phyloP scores from a whole-genome alignment of 2,888 invertebrate species.

The Timema podura region DNA sequence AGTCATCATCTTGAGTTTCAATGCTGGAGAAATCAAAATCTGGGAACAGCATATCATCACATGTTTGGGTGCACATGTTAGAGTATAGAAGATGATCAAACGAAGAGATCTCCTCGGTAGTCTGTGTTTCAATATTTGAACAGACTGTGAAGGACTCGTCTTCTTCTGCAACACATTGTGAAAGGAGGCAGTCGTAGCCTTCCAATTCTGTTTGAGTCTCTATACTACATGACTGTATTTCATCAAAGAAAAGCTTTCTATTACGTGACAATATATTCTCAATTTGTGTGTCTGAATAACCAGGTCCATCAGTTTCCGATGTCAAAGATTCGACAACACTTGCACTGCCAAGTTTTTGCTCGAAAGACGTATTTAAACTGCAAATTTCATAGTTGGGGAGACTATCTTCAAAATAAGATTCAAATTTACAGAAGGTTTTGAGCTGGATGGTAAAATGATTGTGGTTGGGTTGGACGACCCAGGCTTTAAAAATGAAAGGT shows the following conservation, averaged over 20 bases:
- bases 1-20: constrained; percentile 58
- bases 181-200: constrained; percentile 26
- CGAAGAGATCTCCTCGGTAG: constrained; percentile 44
- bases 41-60: constrained; percentile 51
- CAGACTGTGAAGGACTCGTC: constrained; percentile 28
- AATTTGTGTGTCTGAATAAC: constrained; percentile 37
- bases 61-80: constrained; percentile 52
- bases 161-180: constrained; percentile 30
- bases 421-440: constrained; percentile 32
- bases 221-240: constrained; percentile 47
- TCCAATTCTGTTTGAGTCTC: constrained; percentile 59
- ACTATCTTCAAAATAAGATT: constrained; percentile 27
- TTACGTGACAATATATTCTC: constrained; percentile 28
- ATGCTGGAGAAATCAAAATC: constrained; percentile 57
- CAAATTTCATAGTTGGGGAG: constrained; percentile 18
- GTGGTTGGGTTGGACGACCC: constrained; percentile 18
- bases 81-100: constrained; percentile 47
- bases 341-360: constrained; percentile 38
- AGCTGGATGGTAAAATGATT: constrained; percentile 33
- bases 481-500: constrained; percentile 26
- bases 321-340: constrained; percentile 41
- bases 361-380: constrained; percentile 29
- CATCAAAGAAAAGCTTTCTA: constrained; percentile 36
- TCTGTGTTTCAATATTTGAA: constrained; percentile 37
- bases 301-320: constrained; percentile 39